Conservation (phyloP, 2,888 invertebrate genomes). For the Andrena hattorfiana region DNA sequence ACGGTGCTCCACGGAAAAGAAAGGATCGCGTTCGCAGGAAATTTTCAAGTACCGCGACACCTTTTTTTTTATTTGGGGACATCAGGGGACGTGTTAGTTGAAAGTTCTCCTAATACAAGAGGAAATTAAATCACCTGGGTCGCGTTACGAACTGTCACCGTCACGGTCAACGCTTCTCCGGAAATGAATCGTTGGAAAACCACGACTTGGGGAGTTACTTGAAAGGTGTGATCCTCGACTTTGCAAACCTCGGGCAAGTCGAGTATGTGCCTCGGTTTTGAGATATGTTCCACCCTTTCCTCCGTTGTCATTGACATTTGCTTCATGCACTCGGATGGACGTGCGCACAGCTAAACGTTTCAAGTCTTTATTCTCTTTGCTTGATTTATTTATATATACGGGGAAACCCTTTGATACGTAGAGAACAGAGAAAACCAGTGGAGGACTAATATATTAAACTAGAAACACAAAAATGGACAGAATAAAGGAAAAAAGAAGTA, state of each 20-base stretch:
- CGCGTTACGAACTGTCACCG: conserved; percentile 87
- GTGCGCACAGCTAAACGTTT: conserved; percentile 42
- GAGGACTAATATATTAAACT: too few relatives aligned
- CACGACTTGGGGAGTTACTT: conserved; percentile 85
- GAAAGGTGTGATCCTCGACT: conserved; percentile 55
- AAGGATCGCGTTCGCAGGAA: conserved; percentile 85
- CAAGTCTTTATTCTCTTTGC: not conserved
- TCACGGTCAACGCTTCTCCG: conserved; percentile 86
- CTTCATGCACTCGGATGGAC: conserved; percentile 77
- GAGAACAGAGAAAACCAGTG: too few relatives aligned
- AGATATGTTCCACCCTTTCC: conserved; percentile 66
- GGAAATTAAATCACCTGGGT: conserved; percentile 83
- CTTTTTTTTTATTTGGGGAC: conserved; percentile 82
- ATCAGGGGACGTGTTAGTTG: not conserved
- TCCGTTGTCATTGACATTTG: conserved; percentile 74
- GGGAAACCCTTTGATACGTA: too few relatives aligned
- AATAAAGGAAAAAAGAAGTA: too few relatives aligned
- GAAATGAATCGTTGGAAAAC: conserved; percentile 88
- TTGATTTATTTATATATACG: too few relatives aligned
- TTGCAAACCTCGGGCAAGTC: not conserved
- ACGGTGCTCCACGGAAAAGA: conserved; percentile 86
- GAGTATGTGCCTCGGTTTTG: conserved; percentile 48
- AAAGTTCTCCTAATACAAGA: not conserved
- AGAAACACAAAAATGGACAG: too few relatives aligned
- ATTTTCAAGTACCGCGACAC: conserved; percentile 86